Percentiles rank a stretch among this genome's conserved stretches.
Conservation (phyloP, 2,113 vertebrate species). For the Campylomormyrus numenius region DNA sequence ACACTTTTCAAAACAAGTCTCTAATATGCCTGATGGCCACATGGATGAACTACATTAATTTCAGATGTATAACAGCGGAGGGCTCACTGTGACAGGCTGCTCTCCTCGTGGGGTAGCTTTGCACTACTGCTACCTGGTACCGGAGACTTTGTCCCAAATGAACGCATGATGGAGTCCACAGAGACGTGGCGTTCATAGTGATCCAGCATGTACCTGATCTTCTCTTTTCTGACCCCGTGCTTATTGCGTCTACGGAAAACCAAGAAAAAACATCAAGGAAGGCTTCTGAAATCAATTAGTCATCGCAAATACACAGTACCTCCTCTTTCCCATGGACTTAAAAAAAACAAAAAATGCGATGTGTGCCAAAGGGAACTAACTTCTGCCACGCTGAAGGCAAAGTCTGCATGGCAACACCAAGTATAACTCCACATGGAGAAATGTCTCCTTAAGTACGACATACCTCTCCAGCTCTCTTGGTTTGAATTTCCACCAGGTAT, state of each 20-base stretch:
- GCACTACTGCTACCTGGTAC: constrained; percentile 28
- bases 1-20: not conserved
- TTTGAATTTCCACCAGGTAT: constrained; percentile 94
- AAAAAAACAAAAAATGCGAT: not conserved
- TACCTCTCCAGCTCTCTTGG: constrained; percentile 90
- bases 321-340: not conserved
- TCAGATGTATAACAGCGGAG: not conserved
- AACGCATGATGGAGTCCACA: constrained; percentile 72
- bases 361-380: not conserved
- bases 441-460: constrained; percentile 27
- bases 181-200: constrained; percentile 75
- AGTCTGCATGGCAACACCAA: not conserved
- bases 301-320: not conserved
- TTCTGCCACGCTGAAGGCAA: not conserved
- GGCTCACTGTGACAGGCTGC: constrained; percentile 42
- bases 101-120: constrained; percentile 43
- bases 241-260: constrained; percentile 67
- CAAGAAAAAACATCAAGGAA: too few species aligned
- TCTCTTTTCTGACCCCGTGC: constrained; percentile 80
- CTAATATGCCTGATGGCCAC: not conserved
- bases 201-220: constrained; percentile 79
- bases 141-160: constrained; percentile 51
- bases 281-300: not conserved
- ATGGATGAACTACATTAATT: not conserved
- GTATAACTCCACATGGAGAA: not conserved